A percentile compares a stretch with the other conserved stretches of the same genome.
Conservation (phyloP, 2,888 invertebrate genomes). For the Eupsilia transversa region DNA sequence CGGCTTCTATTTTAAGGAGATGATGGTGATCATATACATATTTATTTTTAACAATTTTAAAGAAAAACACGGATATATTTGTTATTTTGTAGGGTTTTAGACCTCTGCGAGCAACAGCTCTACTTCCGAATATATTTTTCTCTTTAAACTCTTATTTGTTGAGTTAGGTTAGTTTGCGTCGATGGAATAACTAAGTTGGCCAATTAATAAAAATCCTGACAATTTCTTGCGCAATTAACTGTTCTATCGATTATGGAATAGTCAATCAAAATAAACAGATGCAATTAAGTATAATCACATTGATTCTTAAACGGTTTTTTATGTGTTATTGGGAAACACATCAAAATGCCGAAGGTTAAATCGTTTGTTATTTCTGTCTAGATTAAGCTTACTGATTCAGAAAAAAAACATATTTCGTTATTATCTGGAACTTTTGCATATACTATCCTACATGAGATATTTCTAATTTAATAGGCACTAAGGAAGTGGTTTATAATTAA, state of each 20-base stretch:
- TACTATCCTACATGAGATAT: background rate
- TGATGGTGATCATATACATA: background rate
- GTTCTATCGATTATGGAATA: conserved; percentile 13
- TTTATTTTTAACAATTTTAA: background rate
- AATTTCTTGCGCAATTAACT: background rate
- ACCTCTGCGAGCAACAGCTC: too few species aligned
- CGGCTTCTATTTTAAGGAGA: conserved; percentile 5
- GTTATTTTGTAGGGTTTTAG: background rate
- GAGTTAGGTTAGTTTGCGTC: background rate
- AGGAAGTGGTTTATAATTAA: background rate
- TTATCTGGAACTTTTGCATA: conserved; percentile 3
- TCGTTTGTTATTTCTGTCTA: conserved; percentile 2
- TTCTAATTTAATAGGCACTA: background rate
- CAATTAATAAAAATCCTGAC: background rate
- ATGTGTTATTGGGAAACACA: background rate
- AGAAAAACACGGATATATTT: background rate
- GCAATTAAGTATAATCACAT: conserved; percentile 23
- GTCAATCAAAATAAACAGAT: conserved; percentile 24
- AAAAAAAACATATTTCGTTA: conserved; percentile 2
- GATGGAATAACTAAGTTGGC: background rate
- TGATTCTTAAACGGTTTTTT: conserved; percentile 7
- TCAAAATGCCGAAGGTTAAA: conserved; percentile 23
- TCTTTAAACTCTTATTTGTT: background rate
- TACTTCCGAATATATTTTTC: background rate
- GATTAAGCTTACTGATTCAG: background rate